Evolutionary conservation across 2,888 invertebrate species (phyloP), one percentile per base, ranked within the genome.

Genomic region (Acanthosoma haemorrhoidale): DNA sequence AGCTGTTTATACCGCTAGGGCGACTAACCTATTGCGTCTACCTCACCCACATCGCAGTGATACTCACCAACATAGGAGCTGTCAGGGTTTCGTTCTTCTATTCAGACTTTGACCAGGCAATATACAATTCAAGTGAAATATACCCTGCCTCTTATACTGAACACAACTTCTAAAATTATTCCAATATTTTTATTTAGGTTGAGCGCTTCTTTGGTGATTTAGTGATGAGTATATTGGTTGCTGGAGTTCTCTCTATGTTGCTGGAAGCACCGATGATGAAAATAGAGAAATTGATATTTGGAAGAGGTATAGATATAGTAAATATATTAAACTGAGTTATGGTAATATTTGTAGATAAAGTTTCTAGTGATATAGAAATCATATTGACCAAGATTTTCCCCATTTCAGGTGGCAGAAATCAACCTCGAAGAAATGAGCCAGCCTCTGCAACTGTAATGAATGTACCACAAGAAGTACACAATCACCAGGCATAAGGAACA

Each of bases 21-120:
- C 80, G 83, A 13, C 78, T 86, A 11, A 84, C 84, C 0, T 86
- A 83, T 73, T 83, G 83, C 11, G 81, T 85, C 77, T 86, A 84
- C 74, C 76, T 86, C 9, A 75, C 83, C 0, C 85, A 86, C 76
- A 76, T 82, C 13, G 78, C 81, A 0, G 77, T 83, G 64, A 79
- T 79, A 73, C 39, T 70, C 2, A 57, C 43, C 57, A 67, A 38
- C 8, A 38, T 73, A 3, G 66, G 64, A 15, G 66, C 61, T 15
- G 36, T 63, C 8, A 69, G 68, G 4, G 8, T 18, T 9, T 18
- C 73, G 0, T 41, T 63, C 9, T 67, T 67, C 32, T 71, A 51
- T 16, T 76, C 78, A 0, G 76, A 79, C 74, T 77, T 77, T 60
- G 75, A 73, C 71, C 73, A 76, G 70, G 80, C 80, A 75, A 76